phyloP scores from a whole-genome alignment of 2,113 vertebrate genomes.

The Tamias sibiricus region DNA sequence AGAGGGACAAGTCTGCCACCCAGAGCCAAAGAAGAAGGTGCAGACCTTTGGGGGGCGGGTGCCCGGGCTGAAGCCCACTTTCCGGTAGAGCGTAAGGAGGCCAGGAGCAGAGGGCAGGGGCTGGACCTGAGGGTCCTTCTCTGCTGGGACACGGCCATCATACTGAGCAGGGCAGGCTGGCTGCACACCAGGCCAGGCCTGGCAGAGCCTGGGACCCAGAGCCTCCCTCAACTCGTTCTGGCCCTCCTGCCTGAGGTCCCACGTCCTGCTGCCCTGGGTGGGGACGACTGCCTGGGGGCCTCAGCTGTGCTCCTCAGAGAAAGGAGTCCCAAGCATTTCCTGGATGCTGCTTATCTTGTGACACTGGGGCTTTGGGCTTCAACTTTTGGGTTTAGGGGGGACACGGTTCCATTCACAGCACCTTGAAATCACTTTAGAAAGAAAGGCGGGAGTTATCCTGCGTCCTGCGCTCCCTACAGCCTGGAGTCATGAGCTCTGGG shows the following conservation, averaged over 20 bases:
- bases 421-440: background rate
- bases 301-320: fast-evolving
- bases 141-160: background rate
- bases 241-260: background rate
- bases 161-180: background rate
- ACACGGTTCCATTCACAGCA: background rate
- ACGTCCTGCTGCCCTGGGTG: fast-evolving
- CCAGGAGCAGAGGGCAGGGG: background rate
- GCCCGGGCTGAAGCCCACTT: background rate
- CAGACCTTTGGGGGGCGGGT: background rate
- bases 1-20: background rate
- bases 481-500: background rate
- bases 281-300: background rate
- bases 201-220: background rate
- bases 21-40: background rate
- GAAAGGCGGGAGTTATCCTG: background rate
- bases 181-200: too few species aligned
- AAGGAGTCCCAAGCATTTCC: background rate
- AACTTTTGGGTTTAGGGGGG: background rate
- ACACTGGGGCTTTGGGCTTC: too few species aligned
- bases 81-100: background rate
- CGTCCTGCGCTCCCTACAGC: background rate
- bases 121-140: background rate
- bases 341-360: background rate
- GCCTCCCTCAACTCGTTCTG: background rate